phyloP scores from a whole-genome alignment of 2,888 invertebrate species.

The Sisyra terminalis region DNA sequence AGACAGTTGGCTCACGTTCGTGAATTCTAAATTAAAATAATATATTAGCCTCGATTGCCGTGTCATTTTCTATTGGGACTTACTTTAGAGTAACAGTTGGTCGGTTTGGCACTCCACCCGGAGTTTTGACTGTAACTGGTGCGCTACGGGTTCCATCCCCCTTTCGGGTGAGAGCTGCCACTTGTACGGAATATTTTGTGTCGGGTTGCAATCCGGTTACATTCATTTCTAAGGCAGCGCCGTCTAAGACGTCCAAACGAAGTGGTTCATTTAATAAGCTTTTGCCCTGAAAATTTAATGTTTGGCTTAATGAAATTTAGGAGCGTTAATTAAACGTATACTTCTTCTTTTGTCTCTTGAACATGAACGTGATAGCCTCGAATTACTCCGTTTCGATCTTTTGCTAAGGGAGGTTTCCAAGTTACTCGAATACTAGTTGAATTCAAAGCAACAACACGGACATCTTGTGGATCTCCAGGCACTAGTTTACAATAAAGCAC shows the following conservation, averaged over 20 bases:
- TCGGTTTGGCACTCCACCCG: slow-evolving; percentile 80
- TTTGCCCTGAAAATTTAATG: slow-evolving; percentile 37
- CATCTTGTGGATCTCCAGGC: slow-evolving; percentile 92
- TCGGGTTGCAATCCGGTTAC: slow-evolving; percentile 88
- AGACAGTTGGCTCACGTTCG: slow-evolving; percentile 73
- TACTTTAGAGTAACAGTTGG: slow-evolving; percentile 69
- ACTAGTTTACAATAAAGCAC: slow-evolving; percentile 41
- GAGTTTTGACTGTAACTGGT: slow-evolving; percentile 74
- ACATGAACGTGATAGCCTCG: slow-evolving; percentile 94
- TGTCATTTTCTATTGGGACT: slow-evolving; percentile 18
- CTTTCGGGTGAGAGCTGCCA: slow-evolving; percentile 89
- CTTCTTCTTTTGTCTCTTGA: slow-evolving; percentile 78
- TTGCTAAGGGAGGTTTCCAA: slow-evolving; percentile 86
- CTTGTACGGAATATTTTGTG: slow-evolving; percentile 84
- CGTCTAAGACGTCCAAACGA: slow-evolving; percentile 72
- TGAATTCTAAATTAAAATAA: slow-evolving; percentile 40
- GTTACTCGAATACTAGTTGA: slow-evolving; percentile 90
- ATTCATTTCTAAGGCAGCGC: slow-evolving; percentile 58
- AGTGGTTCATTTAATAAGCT: slow-evolving; percentile 74
- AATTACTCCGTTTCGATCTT: slow-evolving; percentile 89
- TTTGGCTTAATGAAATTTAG: neutral
- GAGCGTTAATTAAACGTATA: slow-evolving; percentile 19
- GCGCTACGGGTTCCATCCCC: slow-evolving; percentile 91
- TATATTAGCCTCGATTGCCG: neutral
- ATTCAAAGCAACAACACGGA: slow-evolving; percentile 76